These are phyloP conservation scores for Alces alces DNA, from an alignment of 2,113 vertebrate genomes.

Conservation along the genomic window DNA sequence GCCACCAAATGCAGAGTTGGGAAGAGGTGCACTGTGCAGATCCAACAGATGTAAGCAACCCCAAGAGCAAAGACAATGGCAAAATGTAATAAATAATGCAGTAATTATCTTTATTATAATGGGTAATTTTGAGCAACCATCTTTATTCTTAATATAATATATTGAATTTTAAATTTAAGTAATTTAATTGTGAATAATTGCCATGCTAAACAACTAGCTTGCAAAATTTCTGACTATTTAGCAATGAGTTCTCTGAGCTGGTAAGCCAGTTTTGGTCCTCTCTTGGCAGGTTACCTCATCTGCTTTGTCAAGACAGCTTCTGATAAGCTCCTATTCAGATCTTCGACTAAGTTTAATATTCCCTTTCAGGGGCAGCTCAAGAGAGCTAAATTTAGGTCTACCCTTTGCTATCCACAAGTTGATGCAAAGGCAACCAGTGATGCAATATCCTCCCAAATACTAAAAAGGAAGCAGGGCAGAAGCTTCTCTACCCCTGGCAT, in stretches of 20 bases:
- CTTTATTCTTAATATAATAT: background rate
- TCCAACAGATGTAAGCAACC: background rate
- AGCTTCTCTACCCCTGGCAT: background rate
- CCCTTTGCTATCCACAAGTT: background rate
- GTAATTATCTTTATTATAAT: background rate
- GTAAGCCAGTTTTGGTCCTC: background rate
- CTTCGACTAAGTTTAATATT: background rate
- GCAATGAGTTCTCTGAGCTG: background rate
- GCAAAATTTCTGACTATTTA: background rate
- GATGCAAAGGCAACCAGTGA: background rate
- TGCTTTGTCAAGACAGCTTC: background rate
- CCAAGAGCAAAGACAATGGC: background rate
- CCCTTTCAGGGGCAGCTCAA: background rate
- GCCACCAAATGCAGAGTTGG: background rate
- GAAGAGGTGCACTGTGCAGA: background rate
- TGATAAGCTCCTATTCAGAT: background rate
- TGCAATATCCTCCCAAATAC: background rate
- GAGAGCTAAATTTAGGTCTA: conserved; percentile 5
- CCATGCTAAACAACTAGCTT: background rate
- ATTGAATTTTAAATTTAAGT: background rate
- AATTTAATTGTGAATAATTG: background rate
- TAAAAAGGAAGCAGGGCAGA: conserved; percentile 17
- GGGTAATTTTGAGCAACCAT: background rate
- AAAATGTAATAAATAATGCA: background rate
- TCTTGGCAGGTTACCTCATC: background rate